Evolutionary conservation across 2,888 invertebrate species (phyloP).

Genomic region (Pollenia griseotomentosa): DNA sequence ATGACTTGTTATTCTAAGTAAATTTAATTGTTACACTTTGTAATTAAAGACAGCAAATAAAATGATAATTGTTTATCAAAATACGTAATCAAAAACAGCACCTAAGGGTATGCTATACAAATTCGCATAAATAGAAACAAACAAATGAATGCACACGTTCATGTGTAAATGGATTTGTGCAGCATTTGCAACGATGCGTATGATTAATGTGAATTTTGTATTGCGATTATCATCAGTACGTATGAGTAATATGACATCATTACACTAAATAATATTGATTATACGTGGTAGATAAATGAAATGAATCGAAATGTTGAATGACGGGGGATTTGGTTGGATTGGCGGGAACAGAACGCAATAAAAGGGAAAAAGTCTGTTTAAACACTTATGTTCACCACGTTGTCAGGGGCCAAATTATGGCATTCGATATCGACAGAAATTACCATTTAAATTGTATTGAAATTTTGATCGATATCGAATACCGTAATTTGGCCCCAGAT

Average conservation of each 20-base stretch:
- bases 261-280: background rate
- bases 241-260: conserved; percentile 1
- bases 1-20: conserved; percentile 44
- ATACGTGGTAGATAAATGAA: background rate
- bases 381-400: no score
- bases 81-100: background rate
- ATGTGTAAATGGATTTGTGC: background rate
- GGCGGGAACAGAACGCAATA: no score
- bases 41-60: conserved; percentile 41
- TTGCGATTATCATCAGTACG: background rate
- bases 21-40: conserved; percentile 54
- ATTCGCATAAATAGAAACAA: background rate
- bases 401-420: no score
- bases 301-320: no score
- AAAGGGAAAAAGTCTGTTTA: no score
- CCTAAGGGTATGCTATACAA: conserved; percentile 44
- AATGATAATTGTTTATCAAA: conserved; percentile 39
- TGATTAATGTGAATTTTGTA: conserved; percentile 30
- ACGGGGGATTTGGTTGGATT: no score
- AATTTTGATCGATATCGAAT: no score
- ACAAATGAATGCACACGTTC: background rate
- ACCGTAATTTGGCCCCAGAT: no score
- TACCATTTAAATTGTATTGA: no score
- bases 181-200: conserved; percentile 1
- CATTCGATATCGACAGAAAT: no score